phyloP scores from a whole-genome alignment of 2,797 vertebrate genomes.

The Girardinus metallicus region DNA sequence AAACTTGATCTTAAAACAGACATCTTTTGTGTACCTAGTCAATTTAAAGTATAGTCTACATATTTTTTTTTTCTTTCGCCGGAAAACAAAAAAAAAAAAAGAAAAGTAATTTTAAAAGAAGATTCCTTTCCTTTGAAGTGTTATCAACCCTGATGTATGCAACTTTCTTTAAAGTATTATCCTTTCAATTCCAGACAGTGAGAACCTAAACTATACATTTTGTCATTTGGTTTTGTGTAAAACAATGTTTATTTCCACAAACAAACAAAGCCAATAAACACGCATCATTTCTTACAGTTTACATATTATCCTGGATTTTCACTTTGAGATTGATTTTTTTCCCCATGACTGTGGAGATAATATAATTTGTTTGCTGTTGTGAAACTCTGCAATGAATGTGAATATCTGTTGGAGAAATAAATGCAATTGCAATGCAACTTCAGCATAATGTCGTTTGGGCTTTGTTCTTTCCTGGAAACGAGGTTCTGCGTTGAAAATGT shows the following conservation, averaged over 20 bases:
- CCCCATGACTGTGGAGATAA: conserved; percentile 64
- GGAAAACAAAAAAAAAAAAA: conserved; percentile 19
- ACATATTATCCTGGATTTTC: conserved; percentile 70
- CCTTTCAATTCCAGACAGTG: conserved; percentile 32
- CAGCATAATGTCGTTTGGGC: conserved; percentile 31
- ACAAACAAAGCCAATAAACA: conserved; percentile 34
- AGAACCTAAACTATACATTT: conserved; percentile 7
- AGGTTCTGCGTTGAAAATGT: conserved; percentile 24
- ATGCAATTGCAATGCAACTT: conserved; percentile 90
- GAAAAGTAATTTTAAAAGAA: conserved; percentile 19
- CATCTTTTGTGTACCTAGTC: conserved; percentile 33
- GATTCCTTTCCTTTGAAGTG: conserved; percentile 54
- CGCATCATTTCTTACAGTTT: conserved; percentile 53
- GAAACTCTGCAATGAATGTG: conserved; percentile 84
- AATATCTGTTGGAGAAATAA: conserved; percentile 83
- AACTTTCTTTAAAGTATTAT: conserved; percentile 45
- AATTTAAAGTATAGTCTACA: conserved; percentile 34
- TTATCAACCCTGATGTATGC: conserved; percentile 50
- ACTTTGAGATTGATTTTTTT: conserved; percentile 55
- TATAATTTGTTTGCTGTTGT: conserved; percentile 84
- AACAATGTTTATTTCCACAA: conserved; percentile 35
- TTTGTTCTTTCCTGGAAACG: conserved; percentile 10
- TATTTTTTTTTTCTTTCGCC: conserved; percentile 14
- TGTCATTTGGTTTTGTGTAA: conserved; percentile 18
- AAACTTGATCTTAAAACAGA: conserved; percentile 35